A percentile compares a stretch with the other conserved stretches of the same genome.
Evolutionary conservation across 2,113 vertebrate species (phyloP).

Genomic region (Rattus rattus): DNA sequence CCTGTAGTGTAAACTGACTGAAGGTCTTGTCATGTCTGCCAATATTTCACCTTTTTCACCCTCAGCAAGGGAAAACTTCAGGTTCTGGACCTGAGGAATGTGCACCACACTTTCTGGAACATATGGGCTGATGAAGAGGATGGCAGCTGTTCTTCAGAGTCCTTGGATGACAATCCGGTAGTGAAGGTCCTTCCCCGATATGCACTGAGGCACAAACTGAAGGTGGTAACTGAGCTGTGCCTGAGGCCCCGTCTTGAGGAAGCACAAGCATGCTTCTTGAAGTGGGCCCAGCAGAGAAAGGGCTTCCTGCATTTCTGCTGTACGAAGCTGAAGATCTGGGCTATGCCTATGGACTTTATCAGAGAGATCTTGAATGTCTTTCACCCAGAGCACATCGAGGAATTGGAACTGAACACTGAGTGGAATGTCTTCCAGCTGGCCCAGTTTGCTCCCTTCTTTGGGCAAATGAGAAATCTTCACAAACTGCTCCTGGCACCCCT

Average conservation of each 20-base stretch:
- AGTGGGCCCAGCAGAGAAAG: neutral
- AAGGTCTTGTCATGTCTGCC: neutral
- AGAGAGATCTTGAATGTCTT: neutral
- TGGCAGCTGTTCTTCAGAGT: accelerated
- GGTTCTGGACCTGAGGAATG: neutral
- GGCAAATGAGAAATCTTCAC: neutral
- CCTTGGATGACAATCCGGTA: accelerated
- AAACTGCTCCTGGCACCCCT: neutral
- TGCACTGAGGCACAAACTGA: neutral
- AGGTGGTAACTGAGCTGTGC: neutral
- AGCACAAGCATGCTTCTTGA: neutral
- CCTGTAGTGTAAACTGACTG: neutral
- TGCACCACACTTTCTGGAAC: neutral
- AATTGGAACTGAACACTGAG: neutral
- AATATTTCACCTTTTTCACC: neutral
- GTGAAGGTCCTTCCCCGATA: neutral
- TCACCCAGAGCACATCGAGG: neutral
- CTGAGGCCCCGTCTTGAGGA: accelerated
- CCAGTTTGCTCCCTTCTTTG: neutral
- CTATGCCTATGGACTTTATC: too few species aligned
- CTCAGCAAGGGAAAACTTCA: neutral
- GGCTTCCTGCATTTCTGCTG: neutral
- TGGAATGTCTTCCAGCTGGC: neutral
- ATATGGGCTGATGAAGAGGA: neutral
- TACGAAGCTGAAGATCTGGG: neutral